Evolutionary conservation across 2,888 invertebrate species (phyloP).

Genomic region (Temnothorax unifasciatus): DNA sequence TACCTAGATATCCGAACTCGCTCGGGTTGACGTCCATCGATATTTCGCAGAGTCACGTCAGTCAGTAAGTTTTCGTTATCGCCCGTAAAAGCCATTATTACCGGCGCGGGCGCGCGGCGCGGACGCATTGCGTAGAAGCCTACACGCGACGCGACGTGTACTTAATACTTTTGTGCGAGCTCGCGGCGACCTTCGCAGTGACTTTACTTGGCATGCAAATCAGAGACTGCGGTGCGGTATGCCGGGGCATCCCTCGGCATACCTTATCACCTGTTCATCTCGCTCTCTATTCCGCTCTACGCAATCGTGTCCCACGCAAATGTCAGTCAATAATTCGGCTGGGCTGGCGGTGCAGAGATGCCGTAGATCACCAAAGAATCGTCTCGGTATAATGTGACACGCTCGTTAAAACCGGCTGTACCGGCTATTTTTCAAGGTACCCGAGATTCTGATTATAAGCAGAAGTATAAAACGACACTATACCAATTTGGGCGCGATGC

Average conservation of each 20-base stretch:
- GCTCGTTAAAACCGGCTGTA: slow-evolving; percentile 49
- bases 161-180: slow-evolving; percentile 21
- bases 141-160: slow-evolving; percentile 1
- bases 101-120: background rate
- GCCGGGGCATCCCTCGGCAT: slow-evolving; percentile 42
- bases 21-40: slow-evolving; percentile 13
- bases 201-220: slow-evolving; percentile 52
- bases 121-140: slow-evolving; percentile 10
- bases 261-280: slow-evolving; percentile 44
- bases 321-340: slow-evolving; percentile 41
- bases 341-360: slow-evolving; percentile 44
- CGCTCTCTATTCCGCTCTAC: slow-evolving; percentile 23
- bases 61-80: slow-evolving; percentile 29
- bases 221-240: slow-evolving; percentile 27
- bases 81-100: slow-evolving; percentile 18
- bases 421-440: slow-evolving; percentile 53
- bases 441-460: slow-evolving; percentile 53
- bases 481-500: background rate
- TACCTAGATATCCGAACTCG: background rate
- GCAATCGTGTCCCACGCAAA: slow-evolving; percentile 47
- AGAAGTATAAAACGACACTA: slow-evolving; percentile 33
- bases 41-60: slow-evolving; percentile 27
- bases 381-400: slow-evolving; percentile 51
- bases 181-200: slow-evolving; percentile 44
- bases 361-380: slow-evolving; percentile 29